These are phyloP conservation scores for Morone chrysops DNA, from an alignment of 2,113 vertebrate genomes.

Conservation along the genomic window DNA sequence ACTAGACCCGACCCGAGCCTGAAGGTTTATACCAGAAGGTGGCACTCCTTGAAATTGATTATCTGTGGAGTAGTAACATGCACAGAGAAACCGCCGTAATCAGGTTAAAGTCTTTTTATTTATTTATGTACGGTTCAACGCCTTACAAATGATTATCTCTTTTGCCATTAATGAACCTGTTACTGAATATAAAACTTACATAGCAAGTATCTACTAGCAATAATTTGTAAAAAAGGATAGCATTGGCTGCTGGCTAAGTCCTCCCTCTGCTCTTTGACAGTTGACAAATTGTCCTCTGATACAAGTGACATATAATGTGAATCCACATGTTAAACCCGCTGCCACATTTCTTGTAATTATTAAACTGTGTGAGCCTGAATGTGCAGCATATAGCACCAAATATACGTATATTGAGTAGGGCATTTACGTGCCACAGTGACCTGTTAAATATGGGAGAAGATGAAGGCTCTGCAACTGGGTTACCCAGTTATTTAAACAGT, in stretches of 20 bases:
- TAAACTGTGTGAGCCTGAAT: not conserved
- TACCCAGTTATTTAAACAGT: constrained; percentile 27
- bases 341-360: not conserved
- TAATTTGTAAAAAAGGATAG: not conserved
- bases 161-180: constrained; percentile 20
- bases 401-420: constrained; percentile 4
- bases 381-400: not conserved
- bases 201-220: not conserved
- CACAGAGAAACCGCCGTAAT: not conserved
- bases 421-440: constrained; percentile 43
- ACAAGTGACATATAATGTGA: not conserved
- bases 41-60: not conserved
- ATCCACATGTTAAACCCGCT: not conserved
- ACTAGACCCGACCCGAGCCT: not conserved
- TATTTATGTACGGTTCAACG: too few species aligned
- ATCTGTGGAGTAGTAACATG: not conserved
- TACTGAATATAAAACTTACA: constrained; percentile 16
- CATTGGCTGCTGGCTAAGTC: not conserved
- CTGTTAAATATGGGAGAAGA: constrained; percentile 15
- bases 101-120: too few species aligned
- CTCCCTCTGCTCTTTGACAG: not conserved
- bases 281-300: not conserved
- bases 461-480: constrained; percentile 8
- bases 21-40: not conserved
- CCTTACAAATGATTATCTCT: constrained; percentile 1